These are phyloP conservation scores for Anastrepha obliqua DNA, from an alignment of 1,140 invertebrate species.

Conservation along the genomic window DNA sequence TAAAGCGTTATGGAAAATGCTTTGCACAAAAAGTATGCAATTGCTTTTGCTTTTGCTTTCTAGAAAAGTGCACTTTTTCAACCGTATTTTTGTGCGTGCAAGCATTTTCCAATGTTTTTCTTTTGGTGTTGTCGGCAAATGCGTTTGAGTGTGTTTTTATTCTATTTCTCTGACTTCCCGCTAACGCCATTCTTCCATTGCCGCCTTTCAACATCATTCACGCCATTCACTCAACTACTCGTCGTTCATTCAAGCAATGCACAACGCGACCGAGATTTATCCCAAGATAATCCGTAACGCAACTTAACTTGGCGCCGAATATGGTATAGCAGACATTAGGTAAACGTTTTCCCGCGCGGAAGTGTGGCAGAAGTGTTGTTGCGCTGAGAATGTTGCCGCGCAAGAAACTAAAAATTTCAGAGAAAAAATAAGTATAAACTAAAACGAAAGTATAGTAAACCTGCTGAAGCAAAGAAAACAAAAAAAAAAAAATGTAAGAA, in stretches of 20 bases:
- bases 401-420: neutral
- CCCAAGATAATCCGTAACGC: conserved; percentile 18
- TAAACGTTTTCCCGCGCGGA: neutral
- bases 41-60: neutral
- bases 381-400: neutral
- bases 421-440: neutral
- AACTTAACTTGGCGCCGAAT: conserved; percentile 27
- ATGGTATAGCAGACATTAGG: conserved; percentile 8
- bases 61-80: neutral
- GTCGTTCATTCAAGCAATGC: conserved; percentile 2
- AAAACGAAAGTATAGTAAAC: neutral
- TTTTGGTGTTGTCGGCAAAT: neutral
- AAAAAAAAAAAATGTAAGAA: neutral
- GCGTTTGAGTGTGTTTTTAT: neutral
- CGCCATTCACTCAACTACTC: conserved; percentile 1
- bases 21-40: neutral
- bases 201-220: neutral
- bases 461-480: neutral
- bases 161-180: neutral
- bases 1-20: neutral
- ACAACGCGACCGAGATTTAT: conserved; percentile 29
- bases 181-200: no score
- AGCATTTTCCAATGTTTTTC: neutral
- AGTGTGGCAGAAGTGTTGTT: neutral
- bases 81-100: neutral